Evolutionary conservation across 2,888 invertebrate species (phyloP), one percentile per base, ranked within the genome.

Genomic region (Tridacna gigas): DNA sequence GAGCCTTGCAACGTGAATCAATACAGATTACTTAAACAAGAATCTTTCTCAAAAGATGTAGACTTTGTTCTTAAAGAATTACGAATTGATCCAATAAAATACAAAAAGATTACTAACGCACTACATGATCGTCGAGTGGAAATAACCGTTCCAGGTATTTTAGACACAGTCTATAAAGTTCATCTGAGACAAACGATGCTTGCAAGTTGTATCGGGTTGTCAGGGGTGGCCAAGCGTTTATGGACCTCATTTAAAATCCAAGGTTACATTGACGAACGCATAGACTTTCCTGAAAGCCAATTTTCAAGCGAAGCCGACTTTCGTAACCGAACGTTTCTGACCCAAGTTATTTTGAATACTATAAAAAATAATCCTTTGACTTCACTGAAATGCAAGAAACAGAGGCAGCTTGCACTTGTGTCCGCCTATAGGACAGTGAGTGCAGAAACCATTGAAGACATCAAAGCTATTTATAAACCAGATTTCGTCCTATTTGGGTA

Each of bases 11-110:
- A 82, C 0, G 60, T 77, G 11, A 77, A 80, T 56, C 20, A 71
- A 22, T 71, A 25, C 26, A 51, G 77, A 47, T 28, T 84, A 22
- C 77, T 84, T 9, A 84, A 84, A 65, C 79, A 77, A 25, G 84
- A 84, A 65, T 73, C 79, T 0, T 84, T 84, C 51, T 60, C 84
- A 22, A 51, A 73, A 25, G 84, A 84, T 56, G 79, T 79, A 5
- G 84, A 82, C 22, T 48, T 56, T 66, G 51, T 63, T 4, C 75
- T 75, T 9, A 47, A 63, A 22, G 63, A 63, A 63, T 13, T 75
- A 13, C 12, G 45, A 45, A 22, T 75, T 26, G 63, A 63, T 11
- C 1, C 18, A 22, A 12, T 26, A 4, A 75, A 75, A 25, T 61
- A 63, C 18, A 9, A 25, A 18, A 18, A 47, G 12, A 61, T 75